Base-by-base conservation (phyloP, 2,888 invertebrate species). In the Dynastes maya region DNA sequence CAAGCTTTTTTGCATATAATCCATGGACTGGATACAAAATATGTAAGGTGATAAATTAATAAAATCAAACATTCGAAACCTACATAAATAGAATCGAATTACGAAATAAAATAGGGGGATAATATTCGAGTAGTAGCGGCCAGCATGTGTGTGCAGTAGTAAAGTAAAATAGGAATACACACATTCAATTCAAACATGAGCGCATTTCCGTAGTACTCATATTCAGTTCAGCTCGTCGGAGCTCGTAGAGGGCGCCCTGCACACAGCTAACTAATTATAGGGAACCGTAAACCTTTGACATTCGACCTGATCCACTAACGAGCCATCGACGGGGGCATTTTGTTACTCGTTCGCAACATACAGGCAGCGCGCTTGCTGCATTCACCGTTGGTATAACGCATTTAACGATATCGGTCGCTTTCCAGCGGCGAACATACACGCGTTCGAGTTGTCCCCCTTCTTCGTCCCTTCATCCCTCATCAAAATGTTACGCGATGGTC, bases 221-320 rank as follows among this genome's bases (percentile, higher is more conserved):
- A 53, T 68, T 68, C 68, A 68, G 68, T 74, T 68, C 76, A 32
- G 32, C 5, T 5, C 32, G 32, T 32, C 76, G 79, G 76, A 80
- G 81, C 82, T 27, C 29, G 84, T 84, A 83, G 72, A 63, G 72
- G 72, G 84, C 84, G 84, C 85, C 85, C 40, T 22, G 11, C 51
- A 27, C 84, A 85, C 85, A 86, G 86, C 86, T 85, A 82, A 85
- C 87, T 89, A 89, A 89, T 89, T 89, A 89, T 88, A 89, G 88
- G 86, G 88, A 89, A 89, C 88, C 84, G 86, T 87, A 89, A 89
- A 89, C 89, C 89, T 89, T 89, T 89, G 89, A 89, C 89, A 89
- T 89, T 86, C 87, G 89, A 89, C 88, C 89, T 88, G 87, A 86
- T 88, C 86, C 85, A 85, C 87, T 88, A 88, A 88, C 88, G 88